These are phyloP conservation scores for Bubalus kerabau DNA, from an alignment of 2,113 vertebrate species.

Conservation along the genomic window DNA sequence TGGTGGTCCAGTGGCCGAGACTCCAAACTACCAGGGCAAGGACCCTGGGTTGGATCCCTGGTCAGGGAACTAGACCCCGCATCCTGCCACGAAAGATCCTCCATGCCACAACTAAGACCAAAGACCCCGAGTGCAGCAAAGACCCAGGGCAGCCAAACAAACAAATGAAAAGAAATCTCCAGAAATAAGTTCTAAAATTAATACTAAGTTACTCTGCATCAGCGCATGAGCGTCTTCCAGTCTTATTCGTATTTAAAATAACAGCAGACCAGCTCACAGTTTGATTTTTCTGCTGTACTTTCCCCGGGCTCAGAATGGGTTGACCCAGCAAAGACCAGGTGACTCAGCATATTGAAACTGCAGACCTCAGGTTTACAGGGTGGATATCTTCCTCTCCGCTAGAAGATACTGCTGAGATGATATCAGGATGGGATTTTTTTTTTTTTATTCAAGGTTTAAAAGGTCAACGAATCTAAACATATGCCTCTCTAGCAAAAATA, in stretches of 20 bases:
- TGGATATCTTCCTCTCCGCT: not conserved
- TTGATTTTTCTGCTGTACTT: not conserved
- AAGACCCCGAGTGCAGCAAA: not conserved
- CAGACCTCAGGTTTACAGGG: not conserved
- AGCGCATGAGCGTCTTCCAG: too few species aligned
- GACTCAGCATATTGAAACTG: conserved; percentile 21
- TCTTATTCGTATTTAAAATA: not conserved
- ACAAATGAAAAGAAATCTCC: not conserved
- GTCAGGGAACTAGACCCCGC: not conserved
- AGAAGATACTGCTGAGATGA: not conserved
- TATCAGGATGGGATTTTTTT: not conserved
- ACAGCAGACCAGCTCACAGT: not conserved
- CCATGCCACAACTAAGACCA: not conserved
- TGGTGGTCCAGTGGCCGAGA: not conserved
- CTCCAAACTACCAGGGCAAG: not conserved
- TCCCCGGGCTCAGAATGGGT: not conserved
- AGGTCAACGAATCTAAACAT: not conserved
- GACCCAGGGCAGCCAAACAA: not conserved
- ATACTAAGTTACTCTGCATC: not conserved
- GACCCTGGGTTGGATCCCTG: not conserved
- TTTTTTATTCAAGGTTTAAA: not conserved
- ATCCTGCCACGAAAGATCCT: not conserved
- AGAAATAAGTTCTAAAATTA: not conserved
- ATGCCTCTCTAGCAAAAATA: not conserved
- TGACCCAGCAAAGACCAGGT: not conserved